Evolutionary conservation across 2,113 vertebrate genomes (phyloP).

Genomic region (Hystrix brachyura): DNA sequence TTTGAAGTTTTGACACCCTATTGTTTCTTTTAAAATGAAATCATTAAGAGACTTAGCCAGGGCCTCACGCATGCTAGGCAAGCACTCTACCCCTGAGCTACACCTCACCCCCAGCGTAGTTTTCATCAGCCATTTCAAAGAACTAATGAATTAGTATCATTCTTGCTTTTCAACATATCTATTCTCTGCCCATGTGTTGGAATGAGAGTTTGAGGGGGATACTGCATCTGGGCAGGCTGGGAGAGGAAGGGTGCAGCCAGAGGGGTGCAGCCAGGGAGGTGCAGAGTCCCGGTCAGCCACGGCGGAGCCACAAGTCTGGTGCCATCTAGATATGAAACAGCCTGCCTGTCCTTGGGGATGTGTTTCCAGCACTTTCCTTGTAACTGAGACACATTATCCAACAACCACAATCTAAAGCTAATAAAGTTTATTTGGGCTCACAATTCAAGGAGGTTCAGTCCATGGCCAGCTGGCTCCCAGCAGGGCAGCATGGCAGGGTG

Average conservation of each 20-base stretch:
- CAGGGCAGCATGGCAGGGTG: neutral
- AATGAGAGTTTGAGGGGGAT: neutral
- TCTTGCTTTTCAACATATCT: neutral
- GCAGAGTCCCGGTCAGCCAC: no score
- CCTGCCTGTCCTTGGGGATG: no score
- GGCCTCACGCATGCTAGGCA: neutral
- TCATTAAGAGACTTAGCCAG: neutral
- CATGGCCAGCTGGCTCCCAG: neutral
- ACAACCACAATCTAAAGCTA: neutral
- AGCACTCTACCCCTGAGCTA: neutral
- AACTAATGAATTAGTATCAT: neutral
- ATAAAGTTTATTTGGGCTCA: neutral
- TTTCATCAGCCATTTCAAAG: neutral
- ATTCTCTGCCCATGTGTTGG: neutral
- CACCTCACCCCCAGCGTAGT: neutral
- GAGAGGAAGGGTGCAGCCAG: no score
- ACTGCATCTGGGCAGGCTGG: neutral
- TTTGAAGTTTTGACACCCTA: neutral
- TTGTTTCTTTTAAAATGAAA: neutral
- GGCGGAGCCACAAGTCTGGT: neutral
- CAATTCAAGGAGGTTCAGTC: neutral
- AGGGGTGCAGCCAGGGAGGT: fast-evolving
- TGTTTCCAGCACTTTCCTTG: neutral
- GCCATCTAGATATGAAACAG: neutral
- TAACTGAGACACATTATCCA: neutral